Percentiles rank a stretch among this genome's conserved stretches.
Evolutionary conservation across 2,113 vertebrate genomes (phyloP).

Genomic region (Colossoma macropomum): DNA sequence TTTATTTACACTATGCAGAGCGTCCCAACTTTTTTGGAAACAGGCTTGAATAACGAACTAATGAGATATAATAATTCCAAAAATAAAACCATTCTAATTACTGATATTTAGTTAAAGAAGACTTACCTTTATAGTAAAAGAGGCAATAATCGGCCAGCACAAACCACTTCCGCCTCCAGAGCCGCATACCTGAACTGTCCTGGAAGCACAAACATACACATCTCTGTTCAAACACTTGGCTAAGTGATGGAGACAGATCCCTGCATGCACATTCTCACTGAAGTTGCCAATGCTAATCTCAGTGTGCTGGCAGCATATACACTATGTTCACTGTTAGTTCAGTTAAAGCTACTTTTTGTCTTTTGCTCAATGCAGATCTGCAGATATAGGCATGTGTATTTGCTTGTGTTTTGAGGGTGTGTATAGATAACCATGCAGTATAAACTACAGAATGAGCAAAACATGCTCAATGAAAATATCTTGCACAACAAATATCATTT

Average conservation of each 20-base stretch:
- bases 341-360: too few relatives aligned
- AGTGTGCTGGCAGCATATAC: neutral
- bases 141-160: constrained; percentile 94
- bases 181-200: constrained; percentile 96
- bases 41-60: too few relatives aligned
- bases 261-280: neutral
- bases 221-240: neutral
- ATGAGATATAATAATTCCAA: too few relatives aligned
- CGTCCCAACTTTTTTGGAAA: too few relatives aligned
- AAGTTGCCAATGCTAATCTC: neutral
- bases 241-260: neutral
- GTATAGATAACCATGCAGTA: too few relatives aligned
- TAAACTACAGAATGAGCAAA: too few relatives aligned
- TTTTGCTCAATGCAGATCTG: too few relatives aligned
- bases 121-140: constrained; percentile 98
- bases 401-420: too few relatives aligned
- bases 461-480: too few relatives aligned
- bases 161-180: constrained; percentile 97
- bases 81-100: constrained; percentile 11
- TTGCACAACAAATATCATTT: too few relatives aligned
- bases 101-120: neutral
- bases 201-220: constrained; percentile 68
- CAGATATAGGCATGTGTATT: too few relatives aligned
- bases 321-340: neutral
- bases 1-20: too few relatives aligned